These are phyloP conservation scores for Zaprionus ornatus DNA, from an alignment of 1,140 invertebrate species.

Conservation along the genomic window DNA sequence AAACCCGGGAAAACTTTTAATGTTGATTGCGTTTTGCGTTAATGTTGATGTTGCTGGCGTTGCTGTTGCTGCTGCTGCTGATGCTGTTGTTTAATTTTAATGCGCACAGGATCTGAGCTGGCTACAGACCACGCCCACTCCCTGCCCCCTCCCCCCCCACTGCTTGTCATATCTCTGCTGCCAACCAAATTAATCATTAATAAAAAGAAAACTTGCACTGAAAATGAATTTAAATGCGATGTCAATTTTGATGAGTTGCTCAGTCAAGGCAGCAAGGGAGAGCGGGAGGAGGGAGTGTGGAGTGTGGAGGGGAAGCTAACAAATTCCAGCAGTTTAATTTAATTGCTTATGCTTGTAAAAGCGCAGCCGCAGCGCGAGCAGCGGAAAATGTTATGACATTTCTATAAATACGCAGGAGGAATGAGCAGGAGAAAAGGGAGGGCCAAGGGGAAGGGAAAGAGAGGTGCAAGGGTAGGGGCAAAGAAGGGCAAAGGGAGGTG, in stretches of 20 bases:
- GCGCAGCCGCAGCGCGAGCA: slow-evolving; percentile 13
- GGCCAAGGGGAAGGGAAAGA: background rate
- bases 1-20: slow-evolving; percentile 70
- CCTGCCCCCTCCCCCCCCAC: background rate
- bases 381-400: slow-evolving; percentile 70
- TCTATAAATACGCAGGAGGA: slow-evolving; percentile 56
- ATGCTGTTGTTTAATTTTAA: slow-evolving; percentile 68
- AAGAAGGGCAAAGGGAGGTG: background rate
- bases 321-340: slow-evolving; percentile 74
- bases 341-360: slow-evolving; percentile 61
- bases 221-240: slow-evolving; percentile 73
- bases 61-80: slow-evolving; percentile 24
- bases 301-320: background rate
- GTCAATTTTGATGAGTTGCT: slow-evolving; percentile 65
- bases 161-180: background rate
- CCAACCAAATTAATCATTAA: slow-evolving; percentile 69
- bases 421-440: background rate
- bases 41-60: slow-evolving; percentile 36
- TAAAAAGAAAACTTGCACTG: slow-evolving; percentile 49
- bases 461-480: background rate
- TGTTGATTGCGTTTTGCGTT: slow-evolving; percentile 79
- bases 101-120: slow-evolving; percentile 40
- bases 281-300: background rate
- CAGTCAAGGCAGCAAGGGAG: background rate
- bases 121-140: background rate